phyloP scores from a whole-genome alignment of 1,140 invertebrate genomes.

The Solenopsis fugax region DNA sequence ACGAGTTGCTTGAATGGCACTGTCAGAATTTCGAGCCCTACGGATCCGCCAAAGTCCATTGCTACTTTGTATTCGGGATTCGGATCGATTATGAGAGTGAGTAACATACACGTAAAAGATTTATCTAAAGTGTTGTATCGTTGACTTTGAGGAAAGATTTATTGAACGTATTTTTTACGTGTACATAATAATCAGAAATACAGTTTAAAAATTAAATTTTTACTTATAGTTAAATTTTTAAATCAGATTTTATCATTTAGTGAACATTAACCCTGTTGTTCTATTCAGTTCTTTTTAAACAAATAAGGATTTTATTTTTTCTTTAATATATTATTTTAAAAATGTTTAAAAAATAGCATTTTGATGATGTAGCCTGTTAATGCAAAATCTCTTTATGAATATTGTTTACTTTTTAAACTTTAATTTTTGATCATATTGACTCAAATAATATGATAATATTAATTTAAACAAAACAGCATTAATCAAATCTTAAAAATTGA shows the following conservation, averaged over 20 bases:
- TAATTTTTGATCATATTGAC: too few relatives aligned
- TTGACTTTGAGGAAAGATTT: background rate
- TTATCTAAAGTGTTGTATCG: background rate
- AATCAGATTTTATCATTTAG: background rate
- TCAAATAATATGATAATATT: too few relatives aligned
- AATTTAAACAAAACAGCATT: too few relatives aligned
- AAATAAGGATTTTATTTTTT: too few relatives aligned
- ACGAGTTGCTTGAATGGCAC: constrained; percentile 78
- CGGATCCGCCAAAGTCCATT: constrained; percentile 77
- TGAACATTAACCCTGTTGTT: too few relatives aligned
- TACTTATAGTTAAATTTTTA: constrained; percentile 34
- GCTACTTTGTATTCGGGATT: constrained; percentile 74
- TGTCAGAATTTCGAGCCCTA: constrained; percentile 64
- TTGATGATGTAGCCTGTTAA: too few relatives aligned
- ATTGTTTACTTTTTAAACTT: too few relatives aligned
- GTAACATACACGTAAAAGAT: constrained; percentile 41
- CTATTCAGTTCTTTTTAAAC: too few relatives aligned
- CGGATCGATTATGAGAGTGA: constrained; percentile 82
- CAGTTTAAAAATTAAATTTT: background rate
- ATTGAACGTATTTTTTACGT: background rate
- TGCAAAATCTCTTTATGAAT: too few relatives aligned
- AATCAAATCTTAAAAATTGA: too few relatives aligned
- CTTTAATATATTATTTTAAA: too few relatives aligned
- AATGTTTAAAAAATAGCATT: too few relatives aligned
- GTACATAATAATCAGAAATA: background rate